Percentiles rank a stretch among this genome's conserved stretches.
These are phyloP conservation scores for Epinotia brunnichana DNA, from an alignment of 2,888 invertebrate species.

Conservation along the genomic window DNA sequence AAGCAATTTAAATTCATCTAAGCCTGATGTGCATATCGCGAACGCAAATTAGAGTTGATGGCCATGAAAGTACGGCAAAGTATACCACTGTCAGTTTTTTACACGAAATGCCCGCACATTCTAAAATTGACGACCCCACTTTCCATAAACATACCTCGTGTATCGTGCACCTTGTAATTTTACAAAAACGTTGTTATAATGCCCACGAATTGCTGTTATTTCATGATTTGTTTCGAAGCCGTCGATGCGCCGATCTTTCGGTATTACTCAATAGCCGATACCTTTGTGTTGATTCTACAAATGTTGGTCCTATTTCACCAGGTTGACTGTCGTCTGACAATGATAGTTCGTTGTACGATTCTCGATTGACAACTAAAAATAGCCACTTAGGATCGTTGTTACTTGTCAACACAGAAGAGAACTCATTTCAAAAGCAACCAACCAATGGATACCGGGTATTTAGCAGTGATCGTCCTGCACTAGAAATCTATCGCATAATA, in stretches of 20 bases:
- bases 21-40: conserved; percentile 42
- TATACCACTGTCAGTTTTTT: conserved; percentile 36
- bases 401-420: no score
- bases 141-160: conserved; percentile 72
- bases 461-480: no score
- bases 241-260: conserved; percentile 66
- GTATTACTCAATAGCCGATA: conserved; percentile 70
- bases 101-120: conserved; percentile 46
- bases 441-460: no score
- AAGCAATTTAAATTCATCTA: conserved; percentile 42
- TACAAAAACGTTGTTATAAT: conserved; percentile 76
- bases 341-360: background rate
- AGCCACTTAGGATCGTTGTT: background rate
- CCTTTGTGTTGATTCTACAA: conserved; percentile 69
- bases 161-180: conserved; percentile 71
- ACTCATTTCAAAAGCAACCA: no score
- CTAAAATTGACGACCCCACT: conserved; percentile 59
- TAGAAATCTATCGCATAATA: no score
- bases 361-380: background rate
- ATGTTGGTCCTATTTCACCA: conserved; percentile 52
- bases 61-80: conserved; percentile 38
- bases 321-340: background rate
- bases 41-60: conserved; percentile 40
- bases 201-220: conserved; percentile 68
- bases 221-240: conserved; percentile 69